These are phyloP conservation scores for Pithys albifrons DNA, from an alignment of 2,113 vertebrate species.

Conservation along the genomic window DNA sequence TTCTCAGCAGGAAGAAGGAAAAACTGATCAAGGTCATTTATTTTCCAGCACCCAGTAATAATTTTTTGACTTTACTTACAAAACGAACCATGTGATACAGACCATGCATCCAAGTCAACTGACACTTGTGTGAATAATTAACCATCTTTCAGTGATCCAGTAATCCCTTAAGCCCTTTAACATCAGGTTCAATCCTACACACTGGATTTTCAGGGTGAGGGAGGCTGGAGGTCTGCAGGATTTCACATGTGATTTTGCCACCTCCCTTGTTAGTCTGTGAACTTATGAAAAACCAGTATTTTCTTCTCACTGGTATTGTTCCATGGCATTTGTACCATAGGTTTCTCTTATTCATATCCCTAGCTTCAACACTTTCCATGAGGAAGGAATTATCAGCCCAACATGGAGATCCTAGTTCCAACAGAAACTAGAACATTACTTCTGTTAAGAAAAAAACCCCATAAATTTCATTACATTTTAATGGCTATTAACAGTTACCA, in stretches of 20 bases:
- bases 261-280: background rate
- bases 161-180: conserved; percentile 64
- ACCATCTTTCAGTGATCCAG: conserved; percentile 22
- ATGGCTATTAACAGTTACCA: background rate
- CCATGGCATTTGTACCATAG: background rate
- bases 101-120: background rate
- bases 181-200: conserved; percentile 47
- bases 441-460: rapidly evolving
- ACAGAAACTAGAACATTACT: background rate
- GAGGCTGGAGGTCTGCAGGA: conserved; percentile 12
- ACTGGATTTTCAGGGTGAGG: conserved; percentile 8
- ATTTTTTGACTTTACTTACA: conserved; percentile 2
- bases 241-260: conserved; percentile 32
- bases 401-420: background rate
- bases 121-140: conserved; percentile 60
- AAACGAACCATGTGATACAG: conserved; percentile 28
- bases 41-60: background rate
- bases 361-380: background rate
- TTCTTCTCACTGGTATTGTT: background rate
- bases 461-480: background rate
- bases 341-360: background rate
- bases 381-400: background rate
- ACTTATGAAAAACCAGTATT: background rate
- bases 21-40: background rate
- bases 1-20: background rate